Evolutionary conservation across 64 coral and sea anemone genomes (phyloP).

Genomic region (Catalaphyllia jardinei): DNA sequence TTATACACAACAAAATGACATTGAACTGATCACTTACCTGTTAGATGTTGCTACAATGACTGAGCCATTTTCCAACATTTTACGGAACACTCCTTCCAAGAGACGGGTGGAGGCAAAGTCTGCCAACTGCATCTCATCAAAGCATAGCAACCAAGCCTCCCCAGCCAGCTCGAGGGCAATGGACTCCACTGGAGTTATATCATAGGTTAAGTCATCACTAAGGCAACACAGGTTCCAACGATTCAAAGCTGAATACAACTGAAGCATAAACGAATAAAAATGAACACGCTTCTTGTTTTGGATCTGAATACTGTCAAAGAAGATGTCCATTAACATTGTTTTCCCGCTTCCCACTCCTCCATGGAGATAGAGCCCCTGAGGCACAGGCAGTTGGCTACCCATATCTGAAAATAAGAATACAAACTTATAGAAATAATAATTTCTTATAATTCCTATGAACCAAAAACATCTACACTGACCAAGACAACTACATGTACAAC

Average conservation of each 20-base stretch:
- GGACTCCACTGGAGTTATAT: constrained; percentile 66
- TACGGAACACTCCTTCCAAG: constrained; percentile 74
- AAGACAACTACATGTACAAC: too few species aligned
- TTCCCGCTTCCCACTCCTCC: constrained; percentile 86
- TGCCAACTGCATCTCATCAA: constrained; percentile 88
- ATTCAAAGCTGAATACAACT: constrained; percentile 81
- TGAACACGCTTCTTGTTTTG: constrained; percentile 79
- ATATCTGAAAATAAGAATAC: background rate
- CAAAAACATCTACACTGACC: too few species aligned
- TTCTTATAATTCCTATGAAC: too few species aligned
- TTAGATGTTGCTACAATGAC: constrained; percentile 85
- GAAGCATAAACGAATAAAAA: constrained; percentile 84
- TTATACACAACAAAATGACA: too few species aligned
- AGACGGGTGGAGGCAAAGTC: constrained; percentile 82
- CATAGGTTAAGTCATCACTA: constrained; percentile 57
- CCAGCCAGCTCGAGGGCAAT: constrained; percentile 57
- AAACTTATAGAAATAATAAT: background rate
- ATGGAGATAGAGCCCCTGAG: constrained; percentile 76
- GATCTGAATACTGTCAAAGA: constrained; percentile 66
- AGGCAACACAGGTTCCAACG: constrained; percentile 83
- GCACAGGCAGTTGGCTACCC: background rate
- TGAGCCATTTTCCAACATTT: constrained; percentile 70
- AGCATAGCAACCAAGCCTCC: constrained; percentile 77
- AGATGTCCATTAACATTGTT: constrained; percentile 83
- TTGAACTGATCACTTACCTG: background rate